These are phyloP conservation scores for Euphonia xanthogaster DNA, from an alignment of 2,797 vertebrate species.

Conservation along the genomic window DNA sequence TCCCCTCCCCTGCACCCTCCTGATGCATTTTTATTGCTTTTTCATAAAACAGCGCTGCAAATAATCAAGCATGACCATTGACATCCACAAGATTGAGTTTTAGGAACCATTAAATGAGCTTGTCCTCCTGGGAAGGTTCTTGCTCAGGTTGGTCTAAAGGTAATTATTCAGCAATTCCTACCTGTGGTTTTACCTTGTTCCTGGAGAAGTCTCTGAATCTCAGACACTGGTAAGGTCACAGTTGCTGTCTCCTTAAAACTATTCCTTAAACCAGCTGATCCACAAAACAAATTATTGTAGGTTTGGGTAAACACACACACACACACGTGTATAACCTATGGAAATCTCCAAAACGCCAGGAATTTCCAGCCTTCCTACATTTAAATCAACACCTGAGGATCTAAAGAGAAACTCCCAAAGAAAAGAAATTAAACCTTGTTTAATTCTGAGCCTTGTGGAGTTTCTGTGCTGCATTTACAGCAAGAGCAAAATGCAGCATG, in stretches of 20 bases:
- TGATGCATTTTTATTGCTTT: slow-evolving; percentile 74
- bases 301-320: neutral
- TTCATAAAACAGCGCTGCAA: slow-evolving; percentile 77
- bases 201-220: slow-evolving; percentile 65
- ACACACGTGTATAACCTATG: neutral
- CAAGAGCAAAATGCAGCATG: neutral
- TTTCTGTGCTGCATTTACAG: neutral
- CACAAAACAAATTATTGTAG: neutral
- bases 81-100: slow-evolving; percentile 83
- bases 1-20: slow-evolving; percentile 44
- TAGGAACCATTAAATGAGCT: slow-evolving; percentile 84
- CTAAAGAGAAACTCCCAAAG: neutral
- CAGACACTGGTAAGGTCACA: slow-evolving; percentile 71
- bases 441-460: neutral
- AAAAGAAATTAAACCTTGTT: neutral
- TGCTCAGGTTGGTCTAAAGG: slow-evolving; percentile 83
- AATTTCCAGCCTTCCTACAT: neutral
- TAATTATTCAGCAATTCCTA: slow-evolving; percentile 83
- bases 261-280: slow-evolving; percentile 1
- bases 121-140: slow-evolving; percentile 77
- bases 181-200: slow-evolving; percentile 78
- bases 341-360: neutral
- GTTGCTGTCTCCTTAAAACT: slow-evolving; percentile 53
- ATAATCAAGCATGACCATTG: slow-evolving; percentile 83
- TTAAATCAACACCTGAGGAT: neutral